phyloP scores from a whole-genome alignment of 2,113 vertebrate species.

The Sarotherodon lohbergeri region DNA sequence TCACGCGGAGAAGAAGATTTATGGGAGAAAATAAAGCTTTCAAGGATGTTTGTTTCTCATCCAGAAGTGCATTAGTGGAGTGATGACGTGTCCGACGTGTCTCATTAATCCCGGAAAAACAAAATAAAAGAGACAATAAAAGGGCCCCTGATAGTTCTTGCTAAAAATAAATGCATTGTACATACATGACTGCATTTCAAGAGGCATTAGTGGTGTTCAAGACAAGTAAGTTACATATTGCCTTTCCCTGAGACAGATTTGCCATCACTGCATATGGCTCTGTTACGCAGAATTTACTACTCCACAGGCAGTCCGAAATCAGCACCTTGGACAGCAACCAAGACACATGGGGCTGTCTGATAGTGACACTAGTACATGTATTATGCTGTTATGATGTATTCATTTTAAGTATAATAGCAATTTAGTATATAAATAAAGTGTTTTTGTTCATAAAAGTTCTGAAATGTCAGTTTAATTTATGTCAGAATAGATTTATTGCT shows the following conservation, averaged over 20 bases:
- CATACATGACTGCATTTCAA: neutral
- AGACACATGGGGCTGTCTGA: neutral
- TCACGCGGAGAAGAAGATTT: neutral
- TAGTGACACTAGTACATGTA: neutral
- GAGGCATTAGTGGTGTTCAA: neutral
- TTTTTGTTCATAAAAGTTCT: neutral
- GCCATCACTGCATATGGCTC: neutral
- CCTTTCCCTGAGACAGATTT: neutral
- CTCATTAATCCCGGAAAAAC: neutral
- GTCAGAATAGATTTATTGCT: conserved; percentile 1
- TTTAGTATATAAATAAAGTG: neutral
- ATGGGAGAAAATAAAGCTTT: neutral
- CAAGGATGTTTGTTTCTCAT: neutral
- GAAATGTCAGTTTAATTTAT: conserved; percentile 5
- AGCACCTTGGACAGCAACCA: conserved; percentile 22
- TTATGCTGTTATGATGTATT: neutral
- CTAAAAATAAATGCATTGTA: neutral
- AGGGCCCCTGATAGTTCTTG: neutral
- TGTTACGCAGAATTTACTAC: neutral
- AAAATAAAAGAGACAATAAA: neutral
- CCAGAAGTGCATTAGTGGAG: neutral
- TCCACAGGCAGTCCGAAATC: neutral
- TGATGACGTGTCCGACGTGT: neutral
- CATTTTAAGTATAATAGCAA: neutral
- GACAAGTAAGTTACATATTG: neutral